Percentiles rank a stretch among this genome's conserved stretches.
Evolutionary conservation across 2,888 invertebrate species (phyloP).

Genomic region (Eupelmus urozonus): DNA sequence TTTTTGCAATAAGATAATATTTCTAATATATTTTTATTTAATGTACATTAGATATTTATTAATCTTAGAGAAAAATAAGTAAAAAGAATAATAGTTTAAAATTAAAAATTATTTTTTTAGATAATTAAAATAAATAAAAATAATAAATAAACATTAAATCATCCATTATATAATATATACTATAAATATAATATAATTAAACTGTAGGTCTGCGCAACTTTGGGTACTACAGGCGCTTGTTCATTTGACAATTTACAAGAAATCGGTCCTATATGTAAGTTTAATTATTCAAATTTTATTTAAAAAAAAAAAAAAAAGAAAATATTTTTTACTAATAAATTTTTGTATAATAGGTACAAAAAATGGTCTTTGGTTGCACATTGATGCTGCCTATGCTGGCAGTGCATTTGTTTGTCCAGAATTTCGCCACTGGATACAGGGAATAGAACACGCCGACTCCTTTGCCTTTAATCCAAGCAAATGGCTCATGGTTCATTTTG

Average conservation of each 20-base stretch:
- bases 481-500: slow-evolving; percentile 99
- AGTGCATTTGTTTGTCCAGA: slow-evolving; percentile 97
- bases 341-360: slow-evolving; percentile 81
- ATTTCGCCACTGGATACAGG: slow-evolving; percentile 92
- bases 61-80: not conserved
- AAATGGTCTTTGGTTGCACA: slow-evolving; percentile 95
- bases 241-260: slow-evolving; percentile 93
- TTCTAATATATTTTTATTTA: too few species aligned
- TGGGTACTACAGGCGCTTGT: slow-evolving; percentile 98
- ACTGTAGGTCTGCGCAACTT: slow-evolving; percentile 91
- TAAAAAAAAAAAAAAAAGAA: not conserved
- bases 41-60: too few species aligned
- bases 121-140: not conserved
- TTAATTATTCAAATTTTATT: not conserved
- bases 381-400: slow-evolving; percentile 99
- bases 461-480: slow-evolving; percentile 99
- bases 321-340: slow-evolving; percentile 5
- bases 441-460: slow-evolving; percentile 95
- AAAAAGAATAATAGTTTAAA: not conserved
- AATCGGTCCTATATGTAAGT: slow-evolving; percentile 81
- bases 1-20: too few species aligned
- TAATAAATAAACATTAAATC: not conserved
- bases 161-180: too few species aligned
- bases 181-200: not conserved
- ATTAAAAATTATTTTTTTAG: not conserved